Evolutionary conservation across 2,888 invertebrate genomes (phyloP), one percentile per base, ranked within the genome.

Genomic region (Catocala nupta): DNA sequence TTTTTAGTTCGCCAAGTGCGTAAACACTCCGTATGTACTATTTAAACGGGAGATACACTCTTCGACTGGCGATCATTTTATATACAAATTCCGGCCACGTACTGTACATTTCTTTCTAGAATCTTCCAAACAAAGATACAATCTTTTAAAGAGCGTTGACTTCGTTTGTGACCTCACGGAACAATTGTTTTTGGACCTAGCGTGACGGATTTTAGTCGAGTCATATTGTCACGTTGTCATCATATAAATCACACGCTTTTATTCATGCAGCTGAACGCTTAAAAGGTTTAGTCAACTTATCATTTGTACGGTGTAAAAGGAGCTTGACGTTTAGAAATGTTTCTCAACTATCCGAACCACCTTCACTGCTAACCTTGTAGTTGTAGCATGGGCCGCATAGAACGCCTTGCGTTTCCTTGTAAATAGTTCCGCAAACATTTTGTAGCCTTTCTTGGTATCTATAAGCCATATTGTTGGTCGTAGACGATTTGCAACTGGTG

Each of bases 321-420:
- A 75, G 81, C 78, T 78, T 71, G 80, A 81, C 75, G 81, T 82
- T 80, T 81, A 83, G 79, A 85, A 83, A 80, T 85, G 85, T 91
- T 91, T 88, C 88, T 84, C 75, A 88, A 85, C 84, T 84, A 89
- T 86, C 86, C 82, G 76, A 86, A 84, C 85, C 82, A 85, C 91
- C 90, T 92, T 91, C 89, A 84, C 85, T 82, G 69, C 71, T 85
- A 87, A 87, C 93, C 92, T 91, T 92, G 91, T 74, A 81, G 71
- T 77, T 3, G 25, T 25, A 45, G 52, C 57, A 59, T 69, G 56
- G 56, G 44, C 10, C 47, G 52, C 43, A 16, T 56, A 73, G 68
- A 73, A 72, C 71, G 77, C 78, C 77, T 77, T 76, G 78, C 81
- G 85, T 90, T 92, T 91, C 93, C 92, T 91, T 85, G 85, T 83